These are phyloP conservation scores for Microchirus variegatus DNA, from an alignment of 2,797 vertebrate genomes.

Conservation along the genomic window DNA sequence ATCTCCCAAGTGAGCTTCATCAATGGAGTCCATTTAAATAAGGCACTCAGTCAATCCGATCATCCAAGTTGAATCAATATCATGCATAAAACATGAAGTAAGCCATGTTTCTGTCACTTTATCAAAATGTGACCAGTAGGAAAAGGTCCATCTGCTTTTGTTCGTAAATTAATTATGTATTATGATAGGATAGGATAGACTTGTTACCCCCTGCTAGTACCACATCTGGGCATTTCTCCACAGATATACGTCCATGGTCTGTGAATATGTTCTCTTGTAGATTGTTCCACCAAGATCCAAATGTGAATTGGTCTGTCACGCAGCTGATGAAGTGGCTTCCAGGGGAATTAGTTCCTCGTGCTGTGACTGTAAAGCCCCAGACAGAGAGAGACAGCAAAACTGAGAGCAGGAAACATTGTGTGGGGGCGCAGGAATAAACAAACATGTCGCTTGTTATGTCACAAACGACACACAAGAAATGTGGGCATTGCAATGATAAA, in stretches of 20 bases:
- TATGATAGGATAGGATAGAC: background rate
- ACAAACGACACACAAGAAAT: too few species aligned
- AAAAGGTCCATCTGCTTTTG: background rate
- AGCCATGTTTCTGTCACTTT: background rate
- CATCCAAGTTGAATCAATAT: background rate
- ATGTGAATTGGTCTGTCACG: constrained; percentile 31
- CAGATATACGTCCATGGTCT: constrained; percentile 12
- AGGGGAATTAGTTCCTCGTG: constrained; percentile 17
- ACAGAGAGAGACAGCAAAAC: background rate
- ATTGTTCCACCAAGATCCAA: constrained; percentile 31
- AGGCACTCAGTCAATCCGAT: background rate
- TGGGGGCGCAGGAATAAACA: constrained; percentile 3
- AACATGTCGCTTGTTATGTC: too few species aligned
- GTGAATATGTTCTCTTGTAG: constrained; percentile 40
- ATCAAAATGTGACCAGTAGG: background rate
- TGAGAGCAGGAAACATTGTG: constrained; percentile 13
- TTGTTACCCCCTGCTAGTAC: background rate
- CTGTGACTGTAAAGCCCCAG: constrained; percentile 26
- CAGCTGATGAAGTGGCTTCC: constrained; percentile 18
- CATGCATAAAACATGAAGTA: background rate
- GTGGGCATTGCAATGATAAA: too few species aligned
- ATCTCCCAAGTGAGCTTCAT: background rate
- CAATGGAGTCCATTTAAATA: background rate
- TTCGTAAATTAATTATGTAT: background rate
- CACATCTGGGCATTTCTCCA: background rate